Conservation (phyloP, 2,888 invertebrate genomes). For the Bugula neritina region DNA sequence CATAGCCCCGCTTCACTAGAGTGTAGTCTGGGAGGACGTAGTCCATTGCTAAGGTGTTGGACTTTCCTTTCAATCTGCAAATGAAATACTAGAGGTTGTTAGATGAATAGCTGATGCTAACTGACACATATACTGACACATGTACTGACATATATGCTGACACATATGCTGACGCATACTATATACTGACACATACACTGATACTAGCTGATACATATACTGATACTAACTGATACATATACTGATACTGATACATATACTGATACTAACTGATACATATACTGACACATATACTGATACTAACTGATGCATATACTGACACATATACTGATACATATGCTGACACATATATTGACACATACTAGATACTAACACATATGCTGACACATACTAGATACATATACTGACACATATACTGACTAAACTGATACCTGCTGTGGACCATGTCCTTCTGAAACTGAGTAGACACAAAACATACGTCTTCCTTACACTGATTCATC, state of each 20-base stretch:
- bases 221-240: no score
- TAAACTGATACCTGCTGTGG: conserved; percentile 39
- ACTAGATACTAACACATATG: neutral
- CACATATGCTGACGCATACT: no score
- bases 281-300: neutral
- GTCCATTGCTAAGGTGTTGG: conserved; percentile 70
- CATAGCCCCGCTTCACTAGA: conserved; percentile 73
- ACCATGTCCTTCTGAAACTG: conserved; percentile 69
- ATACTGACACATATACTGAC: neutral
- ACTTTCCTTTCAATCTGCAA: conserved; percentile 47
- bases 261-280: neutral
- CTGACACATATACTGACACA: no score
- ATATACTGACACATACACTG: no score
- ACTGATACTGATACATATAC: no score
- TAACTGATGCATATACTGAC: neutral
- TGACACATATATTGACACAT: no score
- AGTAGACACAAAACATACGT: conserved; percentile 84
- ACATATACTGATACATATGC: neutral
- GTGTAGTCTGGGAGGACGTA: conserved; percentile 96
- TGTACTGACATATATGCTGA: no score
- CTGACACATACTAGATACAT: neutral
- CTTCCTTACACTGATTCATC: conserved; percentile 96
- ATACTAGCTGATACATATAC: no score
- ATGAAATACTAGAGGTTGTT: no score
- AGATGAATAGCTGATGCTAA: no score